phyloP scores from a whole-genome alignment of 2,888 invertebrate genomes.

The Octonoba sinensis region DNA sequence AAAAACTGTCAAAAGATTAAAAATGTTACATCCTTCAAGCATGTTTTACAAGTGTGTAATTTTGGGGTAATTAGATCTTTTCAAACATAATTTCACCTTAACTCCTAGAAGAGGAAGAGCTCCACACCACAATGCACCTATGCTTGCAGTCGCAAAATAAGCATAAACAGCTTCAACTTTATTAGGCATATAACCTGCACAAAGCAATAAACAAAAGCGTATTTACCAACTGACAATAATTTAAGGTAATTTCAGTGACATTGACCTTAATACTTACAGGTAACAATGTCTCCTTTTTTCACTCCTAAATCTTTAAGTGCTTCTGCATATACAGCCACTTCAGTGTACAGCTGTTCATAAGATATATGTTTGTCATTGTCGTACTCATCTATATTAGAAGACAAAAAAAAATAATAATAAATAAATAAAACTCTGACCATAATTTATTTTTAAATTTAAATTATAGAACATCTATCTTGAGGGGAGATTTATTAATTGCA shows the following conservation, averaged over 20 bases:
- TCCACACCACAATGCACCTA: constrained; percentile 75
- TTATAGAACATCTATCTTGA: no score
- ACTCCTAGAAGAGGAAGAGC: constrained; percentile 75
- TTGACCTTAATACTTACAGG: constrained; percentile 9
- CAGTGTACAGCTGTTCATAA: constrained; percentile 76
- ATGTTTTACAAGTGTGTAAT: no score
- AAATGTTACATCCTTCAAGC: no score
- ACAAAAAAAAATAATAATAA: neutral
- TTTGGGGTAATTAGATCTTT: no score
- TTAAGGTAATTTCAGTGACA: neutral
- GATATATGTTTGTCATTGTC: constrained; percentile 3
- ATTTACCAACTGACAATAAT: neutral
- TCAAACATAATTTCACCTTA: constrained; percentile 71
- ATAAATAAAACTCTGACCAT: neutral
- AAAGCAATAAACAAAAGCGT: neutral
- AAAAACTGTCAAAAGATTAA: no score
- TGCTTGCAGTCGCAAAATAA: constrained; percentile 74
- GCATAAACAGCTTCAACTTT: constrained; percentile 74
- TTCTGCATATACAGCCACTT: constrained; percentile 83
- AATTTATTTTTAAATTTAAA: no score
- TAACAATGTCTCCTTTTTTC: constrained; percentile 15
- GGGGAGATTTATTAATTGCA: no score
- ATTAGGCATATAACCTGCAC: constrained; percentile 74
- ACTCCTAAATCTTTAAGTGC: constrained; percentile 77
- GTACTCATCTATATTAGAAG: neutral